Conservation (phyloP, 2,113 vertebrate genomes). For the Scomber japonicus region DNA sequence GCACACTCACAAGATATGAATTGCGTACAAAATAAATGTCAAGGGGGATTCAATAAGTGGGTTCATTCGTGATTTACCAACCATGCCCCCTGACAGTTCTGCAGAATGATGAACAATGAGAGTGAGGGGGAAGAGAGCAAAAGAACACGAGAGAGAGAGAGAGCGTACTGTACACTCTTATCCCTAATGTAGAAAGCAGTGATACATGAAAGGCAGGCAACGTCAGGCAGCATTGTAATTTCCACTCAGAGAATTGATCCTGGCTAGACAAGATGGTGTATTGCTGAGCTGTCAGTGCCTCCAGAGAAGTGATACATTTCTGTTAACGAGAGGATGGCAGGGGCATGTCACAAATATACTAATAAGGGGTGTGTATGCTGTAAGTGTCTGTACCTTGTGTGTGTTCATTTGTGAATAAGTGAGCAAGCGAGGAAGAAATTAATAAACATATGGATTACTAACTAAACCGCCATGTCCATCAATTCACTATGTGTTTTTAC, state of each 20-base stretch:
- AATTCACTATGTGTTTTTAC: conserved; percentile 34
- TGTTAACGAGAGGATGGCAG: conserved; percentile 17
- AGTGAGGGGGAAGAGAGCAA: conserved; percentile 6
- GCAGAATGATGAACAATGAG: conserved; percentile 46
- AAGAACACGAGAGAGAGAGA: neutral
- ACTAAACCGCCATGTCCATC: neutral
- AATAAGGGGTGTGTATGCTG: conserved; percentile 9
- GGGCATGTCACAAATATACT: neutral
- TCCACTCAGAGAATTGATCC: conserved; percentile 55
- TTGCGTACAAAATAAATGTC: conserved; percentile 30
- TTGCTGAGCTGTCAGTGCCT: conserved; percentile 26
- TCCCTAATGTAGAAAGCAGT: conserved; percentile 48
- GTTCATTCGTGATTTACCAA: conserved; percentile 22
- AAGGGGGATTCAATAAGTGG: conserved; percentile 15
- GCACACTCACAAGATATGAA: conserved; percentile 11
- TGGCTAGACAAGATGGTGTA: conserved; percentile 30
- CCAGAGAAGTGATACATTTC: conserved; percentile 37
- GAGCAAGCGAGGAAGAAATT: neutral
- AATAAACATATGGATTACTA: conserved; percentile 21
- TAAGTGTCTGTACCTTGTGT: neutral
- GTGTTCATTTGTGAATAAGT: neutral
- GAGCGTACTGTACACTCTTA: conserved; percentile 14
- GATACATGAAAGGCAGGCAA: conserved; percentile 55
- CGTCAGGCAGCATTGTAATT: conserved; percentile 41
- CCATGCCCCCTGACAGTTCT: conserved; percentile 36